These are phyloP conservation scores for Dasyurus viverrinus DNA, from an alignment of 2,113 vertebrate species.

Conservation along the genomic window DNA sequence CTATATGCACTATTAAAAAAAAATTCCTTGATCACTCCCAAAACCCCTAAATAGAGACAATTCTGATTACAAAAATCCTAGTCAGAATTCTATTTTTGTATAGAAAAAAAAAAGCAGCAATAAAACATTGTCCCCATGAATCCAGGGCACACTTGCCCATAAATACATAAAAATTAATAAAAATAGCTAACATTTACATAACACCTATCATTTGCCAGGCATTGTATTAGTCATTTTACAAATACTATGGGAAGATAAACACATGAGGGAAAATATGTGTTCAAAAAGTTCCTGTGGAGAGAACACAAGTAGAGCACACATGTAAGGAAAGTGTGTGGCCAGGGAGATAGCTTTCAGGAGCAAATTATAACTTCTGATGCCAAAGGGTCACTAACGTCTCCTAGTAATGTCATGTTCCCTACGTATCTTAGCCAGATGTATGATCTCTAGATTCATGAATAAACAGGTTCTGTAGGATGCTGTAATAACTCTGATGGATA, in stretches of 20 bases:
- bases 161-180: neutral
- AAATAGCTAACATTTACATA: neutral
- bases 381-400: neutral
- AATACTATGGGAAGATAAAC: neutral
- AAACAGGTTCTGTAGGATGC: neutral
- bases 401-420: neutral
- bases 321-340: neutral
- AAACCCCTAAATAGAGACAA: neutral
- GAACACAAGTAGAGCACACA: neutral
- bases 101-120: neutral
- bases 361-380: neutral
- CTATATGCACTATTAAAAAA: neutral
- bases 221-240: neutral
- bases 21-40: neutral
- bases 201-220: neutral
- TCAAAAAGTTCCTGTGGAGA: neutral
- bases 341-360: neutral
- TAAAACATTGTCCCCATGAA: neutral
- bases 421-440: neutral
- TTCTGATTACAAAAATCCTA: neutral
- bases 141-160: neutral
- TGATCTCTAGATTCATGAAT: neutral
- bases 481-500: neutral
- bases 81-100: neutral
- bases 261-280: neutral